Evolutionary conservation across 2,113 vertebrate genomes (phyloP).

Genomic region (Orycteropus afer): DNA sequence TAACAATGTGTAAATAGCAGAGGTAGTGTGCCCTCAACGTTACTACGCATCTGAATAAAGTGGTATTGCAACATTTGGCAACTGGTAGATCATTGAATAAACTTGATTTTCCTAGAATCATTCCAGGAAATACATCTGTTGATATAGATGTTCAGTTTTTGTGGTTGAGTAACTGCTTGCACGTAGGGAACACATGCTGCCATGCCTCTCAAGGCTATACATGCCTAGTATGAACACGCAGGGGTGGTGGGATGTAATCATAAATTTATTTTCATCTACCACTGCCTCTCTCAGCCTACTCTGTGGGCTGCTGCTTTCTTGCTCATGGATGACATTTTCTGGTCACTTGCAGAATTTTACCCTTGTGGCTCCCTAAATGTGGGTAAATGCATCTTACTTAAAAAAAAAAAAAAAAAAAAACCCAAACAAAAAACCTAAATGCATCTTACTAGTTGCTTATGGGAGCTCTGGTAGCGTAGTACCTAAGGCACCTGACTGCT

Average conservation of each 20-base stretch:
- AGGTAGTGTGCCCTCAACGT: conserved; percentile 72
- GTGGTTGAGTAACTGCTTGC: conserved; percentile 67
- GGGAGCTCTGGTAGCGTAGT: too few species aligned
- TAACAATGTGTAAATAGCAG: conserved; percentile 81
- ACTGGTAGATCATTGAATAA: conserved; percentile 77
- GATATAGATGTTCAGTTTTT: conserved; percentile 77
- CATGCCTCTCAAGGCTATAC: not conserved
- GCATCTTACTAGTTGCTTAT: too few species aligned
- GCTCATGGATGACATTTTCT: not conserved
- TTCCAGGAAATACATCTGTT: conserved; percentile 83
- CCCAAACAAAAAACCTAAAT: too few species aligned
- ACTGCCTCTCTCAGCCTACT: not conserved
- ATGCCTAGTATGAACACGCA: not conserved
- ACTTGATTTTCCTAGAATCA: conserved; percentile 81
- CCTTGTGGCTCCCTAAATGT: not conserved
- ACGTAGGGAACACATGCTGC: conserved; percentile 27
- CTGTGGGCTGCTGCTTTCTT: not conserved
- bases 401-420: too few species aligned
- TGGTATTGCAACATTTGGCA: conserved; percentile 80
- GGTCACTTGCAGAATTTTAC: not conserved
- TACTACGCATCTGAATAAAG: conserved; percentile 79
- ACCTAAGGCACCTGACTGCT: too few species aligned
- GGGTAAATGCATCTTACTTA: not conserved
- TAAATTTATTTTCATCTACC: not conserved
- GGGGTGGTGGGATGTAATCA: not conserved